These are phyloP conservation scores for Volucella zonaria DNA, from an alignment of 2,888 invertebrate genomes.

Conservation along the genomic window DNA sequence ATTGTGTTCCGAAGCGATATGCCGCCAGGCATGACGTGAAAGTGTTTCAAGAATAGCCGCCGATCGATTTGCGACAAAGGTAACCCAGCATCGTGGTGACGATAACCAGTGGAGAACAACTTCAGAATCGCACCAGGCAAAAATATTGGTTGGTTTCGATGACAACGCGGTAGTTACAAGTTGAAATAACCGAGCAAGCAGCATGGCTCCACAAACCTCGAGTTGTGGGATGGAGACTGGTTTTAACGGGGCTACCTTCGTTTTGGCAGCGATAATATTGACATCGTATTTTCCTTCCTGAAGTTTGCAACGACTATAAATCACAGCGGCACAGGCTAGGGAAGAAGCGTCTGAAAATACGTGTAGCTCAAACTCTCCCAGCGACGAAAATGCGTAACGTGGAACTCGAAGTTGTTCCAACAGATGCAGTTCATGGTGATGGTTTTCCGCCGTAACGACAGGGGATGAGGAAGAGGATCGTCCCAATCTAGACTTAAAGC, in stretches of 20 bases:
- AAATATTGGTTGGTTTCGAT: constrained; percentile 1
- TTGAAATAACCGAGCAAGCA: constrained; percentile 35
- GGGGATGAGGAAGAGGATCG: constrained; percentile 47
- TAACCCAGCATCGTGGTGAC: constrained; percentile 59
- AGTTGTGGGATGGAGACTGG: constrained; percentile 24
- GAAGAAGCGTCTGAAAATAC: constrained; percentile 50
- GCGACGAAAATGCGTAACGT: constrained; percentile 11
- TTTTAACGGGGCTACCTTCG: constrained; percentile 21
- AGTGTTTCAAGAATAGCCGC: constrained; percentile 51
- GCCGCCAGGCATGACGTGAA: constrained; percentile 55
- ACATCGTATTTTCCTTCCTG: too few relatives aligned
- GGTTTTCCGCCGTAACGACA: constrained; percentile 28
- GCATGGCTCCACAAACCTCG: constrained; percentile 36
- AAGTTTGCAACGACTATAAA: constrained; percentile 21
- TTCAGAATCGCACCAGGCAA: constrained; percentile 76
- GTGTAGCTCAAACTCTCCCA: constrained; percentile 13
- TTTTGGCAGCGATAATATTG: too few relatives aligned
- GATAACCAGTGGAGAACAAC: constrained; percentile 77
- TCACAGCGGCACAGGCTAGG: constrained; percentile 24
- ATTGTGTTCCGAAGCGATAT: constrained; percentile 62
- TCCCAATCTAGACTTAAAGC: constrained; percentile 53
- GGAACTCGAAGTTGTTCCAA: constrained; percentile 35
- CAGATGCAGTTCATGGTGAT: constrained; percentile 8
- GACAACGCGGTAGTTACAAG: constrained; percentile 25
- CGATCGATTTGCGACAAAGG: constrained; percentile 54